These are phyloP conservation scores for Neodontobutis hainanensis DNA, from an alignment of 2,113 vertebrate genomes.

Conservation along the genomic window DNA sequence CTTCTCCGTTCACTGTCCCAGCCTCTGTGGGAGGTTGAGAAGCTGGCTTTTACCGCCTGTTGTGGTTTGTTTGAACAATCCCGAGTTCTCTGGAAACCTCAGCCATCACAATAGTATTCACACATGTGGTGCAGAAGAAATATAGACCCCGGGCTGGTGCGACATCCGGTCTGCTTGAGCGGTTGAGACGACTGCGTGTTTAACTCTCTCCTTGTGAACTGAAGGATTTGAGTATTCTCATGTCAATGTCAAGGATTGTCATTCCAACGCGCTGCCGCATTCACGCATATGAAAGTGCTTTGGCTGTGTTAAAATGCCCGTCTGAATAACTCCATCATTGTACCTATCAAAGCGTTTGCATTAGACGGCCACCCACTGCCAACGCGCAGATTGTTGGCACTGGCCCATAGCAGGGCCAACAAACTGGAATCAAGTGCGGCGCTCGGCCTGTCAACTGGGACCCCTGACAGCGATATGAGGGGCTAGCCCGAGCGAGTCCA, in stretches of 20 bases:
- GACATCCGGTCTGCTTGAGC: conserved; percentile 57
- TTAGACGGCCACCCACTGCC: conserved; percentile 62
- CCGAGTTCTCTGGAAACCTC: conserved; percentile 70
- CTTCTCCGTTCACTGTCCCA: conserved; percentile 72
- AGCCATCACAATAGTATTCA: conserved; percentile 70
- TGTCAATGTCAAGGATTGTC: conserved; percentile 51
- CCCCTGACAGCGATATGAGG: conserved; percentile 72
- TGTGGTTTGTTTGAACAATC: conserved; percentile 79
- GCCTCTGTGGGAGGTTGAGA: conserved; percentile 77
- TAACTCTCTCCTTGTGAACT: conserved; percentile 54
- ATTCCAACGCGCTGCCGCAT: conserved; percentile 38
- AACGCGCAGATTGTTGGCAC: conserved; percentile 66
- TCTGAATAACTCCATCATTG: conserved; percentile 61
- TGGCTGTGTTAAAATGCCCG: conserved; percentile 52
- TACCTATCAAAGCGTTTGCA: conserved; percentile 58
- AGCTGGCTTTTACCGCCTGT: conserved; percentile 75
- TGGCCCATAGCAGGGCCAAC: conserved; percentile 57
- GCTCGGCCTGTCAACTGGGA: conserved; percentile 69
- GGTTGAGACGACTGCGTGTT: conserved; percentile 54
- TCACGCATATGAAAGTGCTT: conserved; percentile 53
- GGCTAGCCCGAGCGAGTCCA: conserved; percentile 66
- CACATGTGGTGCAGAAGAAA: conserved; percentile 69
- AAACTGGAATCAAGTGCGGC: conserved; percentile 72
- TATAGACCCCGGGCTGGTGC: conserved; percentile 48
- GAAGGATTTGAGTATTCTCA: conserved; percentile 48